phyloP scores from a whole-genome alignment of 2,888 invertebrate genomes.

The Pandemis corylana region DNA sequence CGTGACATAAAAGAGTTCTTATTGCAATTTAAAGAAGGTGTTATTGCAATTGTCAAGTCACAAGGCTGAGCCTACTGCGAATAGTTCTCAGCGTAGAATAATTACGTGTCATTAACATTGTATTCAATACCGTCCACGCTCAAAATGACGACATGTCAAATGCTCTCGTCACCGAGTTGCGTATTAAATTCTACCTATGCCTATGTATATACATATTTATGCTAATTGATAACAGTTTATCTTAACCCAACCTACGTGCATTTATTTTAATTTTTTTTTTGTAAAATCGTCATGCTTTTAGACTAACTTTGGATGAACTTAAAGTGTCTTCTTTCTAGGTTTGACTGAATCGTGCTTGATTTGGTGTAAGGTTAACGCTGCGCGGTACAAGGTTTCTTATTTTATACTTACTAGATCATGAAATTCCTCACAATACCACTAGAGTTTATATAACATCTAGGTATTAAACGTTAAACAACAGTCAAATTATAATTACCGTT shows the following conservation, averaged over 20 bases:
- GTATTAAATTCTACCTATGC: neutral
- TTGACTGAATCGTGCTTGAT: neutral
- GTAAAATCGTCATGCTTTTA: too few relatives aligned
- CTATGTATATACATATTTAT: neutral
- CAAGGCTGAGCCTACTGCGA: constrained; percentile 40
- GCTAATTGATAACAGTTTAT: constrained; percentile 6
- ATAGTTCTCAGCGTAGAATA: constrained; percentile 52
- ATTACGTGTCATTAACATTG: constrained; percentile 52
- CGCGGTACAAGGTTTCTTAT: neutral
- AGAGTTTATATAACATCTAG: constrained; percentile 3
- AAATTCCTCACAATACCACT: constrained; percentile 1
- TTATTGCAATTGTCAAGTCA: constrained; percentile 28
- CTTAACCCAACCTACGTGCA: neutral
- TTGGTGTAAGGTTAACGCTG: too few relatives aligned
- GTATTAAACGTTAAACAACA: neutral
- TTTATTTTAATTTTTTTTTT: too few relatives aligned
- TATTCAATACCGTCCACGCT: constrained; percentile 52
- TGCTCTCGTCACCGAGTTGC: constrained; percentile 7
- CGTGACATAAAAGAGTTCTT: constrained; percentile 16
- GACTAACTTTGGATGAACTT: too few relatives aligned
- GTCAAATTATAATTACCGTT: constrained; percentile 8
- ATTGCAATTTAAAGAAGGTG: constrained; percentile 6
- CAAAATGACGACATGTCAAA: constrained; percentile 30
- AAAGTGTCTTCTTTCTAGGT: neutral
- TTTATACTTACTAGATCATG: constrained; percentile 2